phyloP scores from a whole-genome alignment of 2,888 invertebrate species.

The Torymus aiolomorphi region DNA sequence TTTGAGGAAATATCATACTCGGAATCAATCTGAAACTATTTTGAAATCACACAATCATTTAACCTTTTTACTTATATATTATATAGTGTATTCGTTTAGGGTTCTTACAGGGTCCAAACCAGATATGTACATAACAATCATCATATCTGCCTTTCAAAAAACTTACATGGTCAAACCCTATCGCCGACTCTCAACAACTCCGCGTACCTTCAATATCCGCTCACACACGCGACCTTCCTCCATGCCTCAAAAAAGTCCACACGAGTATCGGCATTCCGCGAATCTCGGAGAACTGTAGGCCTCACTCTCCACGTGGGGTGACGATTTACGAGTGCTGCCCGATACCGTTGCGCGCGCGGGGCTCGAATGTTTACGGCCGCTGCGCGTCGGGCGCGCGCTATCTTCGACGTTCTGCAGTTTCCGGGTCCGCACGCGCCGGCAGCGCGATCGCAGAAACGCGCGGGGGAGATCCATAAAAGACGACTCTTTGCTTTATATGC shows the following conservation, averaged over 20 bases:
- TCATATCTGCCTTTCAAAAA: too few relatives aligned
- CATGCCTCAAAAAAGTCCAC: constrained; percentile 1
- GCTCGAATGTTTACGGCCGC: constrained; percentile 30
- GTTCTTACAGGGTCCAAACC: too few relatives aligned
- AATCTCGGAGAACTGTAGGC: constrained; percentile 8
- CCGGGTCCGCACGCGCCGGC: background rate
- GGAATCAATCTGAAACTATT: too few relatives aligned
- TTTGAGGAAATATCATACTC: too few relatives aligned
- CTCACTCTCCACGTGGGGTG: background rate
- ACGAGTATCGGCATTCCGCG: background rate
- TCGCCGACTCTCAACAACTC: too few relatives aligned
- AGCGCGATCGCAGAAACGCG: constrained; percentile 15
- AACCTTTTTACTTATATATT: too few relatives aligned
- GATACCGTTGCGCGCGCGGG: background rate
- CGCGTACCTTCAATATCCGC: too few relatives aligned
- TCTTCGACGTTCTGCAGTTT: constrained; percentile 14
- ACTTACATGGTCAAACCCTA: too few relatives aligned
- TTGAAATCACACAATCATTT: too few relatives aligned
- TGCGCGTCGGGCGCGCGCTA: constrained; percentile 5
- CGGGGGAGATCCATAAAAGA: constrained; percentile 36
- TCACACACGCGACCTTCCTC: background rate
- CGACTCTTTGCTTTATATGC: constrained; percentile 34
- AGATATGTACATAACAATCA: too few relatives aligned
- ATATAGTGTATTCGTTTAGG: too few relatives aligned
- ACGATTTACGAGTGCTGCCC: constrained; percentile 41